phyloP scores from a whole-genome alignment of 2,888 invertebrate species.

The Trypoxylon attenuatum region DNA sequence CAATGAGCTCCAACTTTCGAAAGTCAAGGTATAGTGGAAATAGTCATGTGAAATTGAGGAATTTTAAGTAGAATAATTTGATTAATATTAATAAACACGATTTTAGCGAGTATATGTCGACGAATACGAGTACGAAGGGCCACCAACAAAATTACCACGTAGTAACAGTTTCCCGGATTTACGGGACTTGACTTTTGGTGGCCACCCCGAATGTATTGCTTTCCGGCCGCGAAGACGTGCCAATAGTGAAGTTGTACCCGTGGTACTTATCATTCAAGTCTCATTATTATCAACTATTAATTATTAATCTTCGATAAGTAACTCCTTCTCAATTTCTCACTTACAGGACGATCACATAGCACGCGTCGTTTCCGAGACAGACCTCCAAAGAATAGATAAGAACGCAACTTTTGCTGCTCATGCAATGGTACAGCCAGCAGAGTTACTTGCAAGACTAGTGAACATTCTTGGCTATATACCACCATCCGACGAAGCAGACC shows the following conservation, averaged over 20 bases:
- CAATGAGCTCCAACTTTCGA: conserved; percentile 88
- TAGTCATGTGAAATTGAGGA: too few relatives aligned
- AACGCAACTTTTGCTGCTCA: conserved; percentile 85
- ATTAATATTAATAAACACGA: neutral
- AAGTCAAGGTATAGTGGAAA: conserved; percentile 86
- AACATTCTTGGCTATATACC: conserved; percentile 82
- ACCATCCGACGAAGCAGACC: conserved; percentile 62
- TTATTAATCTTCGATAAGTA: neutral
- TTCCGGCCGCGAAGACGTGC: conserved; percentile 69
- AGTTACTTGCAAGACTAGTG: conserved; percentile 85
- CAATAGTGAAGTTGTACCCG: conserved; percentile 70
- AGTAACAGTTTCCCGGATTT: conserved; percentile 85
- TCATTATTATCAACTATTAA: neutral
- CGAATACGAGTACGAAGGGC: conserved; percentile 65
- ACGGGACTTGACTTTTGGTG: conserved; percentile 75
- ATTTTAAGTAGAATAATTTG: too few relatives aligned
- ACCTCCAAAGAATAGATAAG: conserved; percentile 86
- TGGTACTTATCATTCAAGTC: conserved; percentile 62
- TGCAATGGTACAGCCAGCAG: conserved; percentile 84
- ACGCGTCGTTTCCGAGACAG: conserved; percentile 86
- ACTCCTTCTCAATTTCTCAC: neutral
- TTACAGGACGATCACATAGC: conserved; percentile 71
- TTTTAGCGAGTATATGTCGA: conserved; percentile 85
- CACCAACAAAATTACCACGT: conserved; percentile 72
- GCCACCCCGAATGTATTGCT: conserved; percentile 45